These are phyloP conservation scores for Anagrus nilaparvatae DNA, from an alignment of 1,140 invertebrate genomes.

Conservation along the genomic window DNA sequence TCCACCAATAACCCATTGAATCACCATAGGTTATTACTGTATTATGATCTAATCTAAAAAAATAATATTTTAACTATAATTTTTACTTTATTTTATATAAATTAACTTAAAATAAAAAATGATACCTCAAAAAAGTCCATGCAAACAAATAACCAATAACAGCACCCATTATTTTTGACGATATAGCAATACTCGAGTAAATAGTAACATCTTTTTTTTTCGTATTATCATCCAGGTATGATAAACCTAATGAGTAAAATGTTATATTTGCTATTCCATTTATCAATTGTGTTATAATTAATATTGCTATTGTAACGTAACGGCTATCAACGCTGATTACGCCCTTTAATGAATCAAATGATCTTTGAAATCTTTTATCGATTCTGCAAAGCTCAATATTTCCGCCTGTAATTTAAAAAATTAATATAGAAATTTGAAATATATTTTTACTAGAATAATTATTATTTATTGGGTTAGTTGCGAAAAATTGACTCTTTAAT, in stretches of 20 bases:
- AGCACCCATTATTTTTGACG: constrained; percentile 32
- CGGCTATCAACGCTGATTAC: no score
- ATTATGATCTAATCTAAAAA: no score
- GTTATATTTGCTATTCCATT: constrained; percentile 48
- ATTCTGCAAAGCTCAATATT: constrained; percentile 36
- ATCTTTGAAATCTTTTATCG: no score
- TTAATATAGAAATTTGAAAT: no score
- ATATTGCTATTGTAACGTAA: constrained; percentile 40
- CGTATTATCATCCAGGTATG: constrained; percentile 59
- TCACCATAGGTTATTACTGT: constrained; percentile 27
- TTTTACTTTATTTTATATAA: no score
- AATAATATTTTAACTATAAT: no score
- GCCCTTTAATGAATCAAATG: no score
- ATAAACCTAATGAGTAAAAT: constrained; percentile 53
- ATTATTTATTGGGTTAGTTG: no score
- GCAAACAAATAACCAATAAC: constrained; percentile 36
- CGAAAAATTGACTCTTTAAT: no score
- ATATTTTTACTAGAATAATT: no score
- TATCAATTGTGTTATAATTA: constrained; percentile 49
- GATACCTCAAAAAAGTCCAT: constrained; percentile 36
- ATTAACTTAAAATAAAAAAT: no score
- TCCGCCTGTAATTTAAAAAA: constrained; percentile 30
- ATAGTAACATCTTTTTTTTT: constrained; percentile 45
- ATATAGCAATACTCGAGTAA: constrained; percentile 37
- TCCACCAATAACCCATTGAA: constrained; percentile 39